A percentile compares a stretch with the other conserved stretches of the same genome.
Evolutionary conservation across 2,888 invertebrate species (phyloP).

Genomic region (Seira ritae): DNA sequence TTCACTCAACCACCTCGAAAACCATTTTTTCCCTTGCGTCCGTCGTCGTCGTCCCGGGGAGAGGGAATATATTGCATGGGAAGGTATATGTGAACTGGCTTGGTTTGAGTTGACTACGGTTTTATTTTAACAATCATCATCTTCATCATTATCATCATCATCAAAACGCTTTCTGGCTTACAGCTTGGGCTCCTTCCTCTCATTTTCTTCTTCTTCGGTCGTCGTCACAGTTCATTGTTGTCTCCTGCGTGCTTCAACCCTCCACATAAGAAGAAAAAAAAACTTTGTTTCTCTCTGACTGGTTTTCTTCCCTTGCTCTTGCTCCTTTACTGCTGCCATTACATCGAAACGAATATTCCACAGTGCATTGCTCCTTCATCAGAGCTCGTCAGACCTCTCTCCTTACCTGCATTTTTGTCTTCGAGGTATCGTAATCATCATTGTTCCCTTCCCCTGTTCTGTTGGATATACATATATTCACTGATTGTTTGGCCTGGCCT

Average conservation of each 20-base stretch:
- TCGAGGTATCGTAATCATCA: background rate
- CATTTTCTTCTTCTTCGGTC: conserved; percentile 34
- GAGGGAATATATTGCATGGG: conserved; percentile 8
- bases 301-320: conserved; percentile 30
- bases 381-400: conserved; percentile 14
- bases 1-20: background rate
- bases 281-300: conserved; percentile 24
- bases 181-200: conserved; percentile 20
- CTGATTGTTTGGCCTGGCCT: conserved; percentile 22
- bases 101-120: conserved; percentile 6
- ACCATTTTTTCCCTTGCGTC: background rate
- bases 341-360: conserved; percentile 25
- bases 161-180: background rate
- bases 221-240: conserved; percentile 61
- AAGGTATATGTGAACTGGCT: conserved; percentile 17
- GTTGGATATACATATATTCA: no score
- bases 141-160: conserved; percentile 12
- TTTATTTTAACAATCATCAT: conserved; percentile 4
- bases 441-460: conserved; percentile 39
- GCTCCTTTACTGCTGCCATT: no score
- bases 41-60: background rate
- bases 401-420: conserved; percentile 24
- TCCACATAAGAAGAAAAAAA: background rate
- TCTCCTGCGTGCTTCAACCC: conserved; percentile 5
- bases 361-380: conserved; percentile 45